Base-by-base conservation (phyloP, 2,888 invertebrate genomes). In the Melanchra persicariae region DNA sequence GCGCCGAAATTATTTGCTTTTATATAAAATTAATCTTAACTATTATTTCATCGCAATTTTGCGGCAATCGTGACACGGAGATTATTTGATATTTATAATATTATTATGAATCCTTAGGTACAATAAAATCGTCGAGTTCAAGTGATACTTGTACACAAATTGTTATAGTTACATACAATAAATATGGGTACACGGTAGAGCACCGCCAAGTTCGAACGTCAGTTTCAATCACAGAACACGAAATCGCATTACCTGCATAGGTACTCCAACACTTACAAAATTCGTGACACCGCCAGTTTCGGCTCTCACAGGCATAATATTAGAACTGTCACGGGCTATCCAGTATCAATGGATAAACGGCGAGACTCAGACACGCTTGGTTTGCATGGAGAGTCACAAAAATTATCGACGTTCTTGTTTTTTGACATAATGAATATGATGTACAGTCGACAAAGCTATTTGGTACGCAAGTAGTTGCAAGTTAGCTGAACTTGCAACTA, bases 11-110 rank as follows among this genome's bases (percentile, higher is more conserved):
- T 19, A 67, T 73, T 58, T 40, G 30, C 26, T 61, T 65, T 65
- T 65, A 62, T 62, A 72, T 47, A 76, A 80, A 80, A 76, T 80
- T 80, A 68, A 80, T 51, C 64, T 80, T 80, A 79, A 54, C 40
- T 51, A 76, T 64, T 64, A 61, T 12, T 34, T 55, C 62, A 62
- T 76, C 58, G 62, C 61, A 72, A 10, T 51, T 65, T 40, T 71
- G 67, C 61, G 51, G 34, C 47, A 47, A 57, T 66, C 24, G 15
- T 19, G 52, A 75, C 43, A 57, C 17, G 17, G 17, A 19, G 22
- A 69, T 52, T 30, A 72, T 68, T 57, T 52, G 24, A 45, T 8
- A 63, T 37, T 30, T 2, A 66, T 59, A 22, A 65, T 7, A 34
- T 70, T 55, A 68, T 58, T 37, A 60, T 49, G 26, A 76, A 60